These are phyloP conservation scores for Oxyura jamaicensis DNA, from an alignment of 2,113 vertebrate species.

Conservation along the genomic window DNA sequence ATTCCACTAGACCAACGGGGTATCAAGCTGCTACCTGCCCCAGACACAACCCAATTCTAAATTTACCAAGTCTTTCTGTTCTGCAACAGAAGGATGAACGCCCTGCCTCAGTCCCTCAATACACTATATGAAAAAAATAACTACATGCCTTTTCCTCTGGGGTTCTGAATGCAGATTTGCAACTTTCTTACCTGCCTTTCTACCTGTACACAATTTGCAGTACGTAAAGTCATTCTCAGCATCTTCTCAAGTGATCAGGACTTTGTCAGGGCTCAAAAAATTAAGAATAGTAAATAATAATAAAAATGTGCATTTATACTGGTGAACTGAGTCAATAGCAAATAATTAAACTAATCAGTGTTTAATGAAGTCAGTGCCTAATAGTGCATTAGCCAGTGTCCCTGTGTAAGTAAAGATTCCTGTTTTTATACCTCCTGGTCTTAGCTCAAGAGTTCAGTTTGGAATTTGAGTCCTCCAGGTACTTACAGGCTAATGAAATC, in stretches of 20 bases:
- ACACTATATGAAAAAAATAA: neutral
- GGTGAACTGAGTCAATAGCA: neutral
- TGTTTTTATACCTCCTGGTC: neutral
- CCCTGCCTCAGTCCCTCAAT: neutral
- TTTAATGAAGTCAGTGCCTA: slow-evolving; percentile 19
- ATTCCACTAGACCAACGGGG: neutral
- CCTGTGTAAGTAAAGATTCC: neutral
- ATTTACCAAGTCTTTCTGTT: neutral
- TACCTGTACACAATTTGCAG: neutral
- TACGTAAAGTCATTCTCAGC: neutral
- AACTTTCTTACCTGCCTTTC: neutral
- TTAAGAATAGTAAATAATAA: slow-evolving; percentile 12
- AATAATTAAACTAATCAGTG: slow-evolving; percentile 1
- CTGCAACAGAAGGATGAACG: neutral
- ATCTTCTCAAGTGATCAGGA: neutral
- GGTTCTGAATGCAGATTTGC: neutral
- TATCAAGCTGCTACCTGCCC: neutral
- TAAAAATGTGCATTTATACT: neutral
- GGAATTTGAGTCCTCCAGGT: slow-evolving; percentile 42
- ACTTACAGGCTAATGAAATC: slow-evolving; percentile 61
- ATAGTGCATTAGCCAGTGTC: neutral
- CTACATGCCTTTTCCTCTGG: neutral
- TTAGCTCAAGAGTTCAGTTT: neutral
- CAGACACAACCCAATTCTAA: neutral
- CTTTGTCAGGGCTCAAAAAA: neutral